Evolutionary conservation across 2,797 vertebrate species (phyloP).

Genomic region (Trematomus bernacchii): DNA sequence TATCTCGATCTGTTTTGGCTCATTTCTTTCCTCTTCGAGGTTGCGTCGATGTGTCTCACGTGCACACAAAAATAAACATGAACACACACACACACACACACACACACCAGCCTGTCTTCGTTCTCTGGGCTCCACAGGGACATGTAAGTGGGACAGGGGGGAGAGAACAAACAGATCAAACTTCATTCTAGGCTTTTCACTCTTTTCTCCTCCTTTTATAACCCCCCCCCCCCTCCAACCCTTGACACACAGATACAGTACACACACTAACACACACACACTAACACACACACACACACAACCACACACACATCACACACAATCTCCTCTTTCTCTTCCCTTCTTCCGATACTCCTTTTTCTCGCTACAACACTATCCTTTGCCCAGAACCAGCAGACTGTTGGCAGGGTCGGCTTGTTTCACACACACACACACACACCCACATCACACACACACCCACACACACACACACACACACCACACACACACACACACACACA

Average conservation of each 20-base stretch:
- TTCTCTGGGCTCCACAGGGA: slow-evolving; percentile 71
- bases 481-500: slow-evolving; percentile 15
- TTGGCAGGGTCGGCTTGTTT: slow-evolving; percentile 43
- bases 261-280: too few relatives aligned
- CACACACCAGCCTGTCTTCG: slow-evolving; percentile 46
- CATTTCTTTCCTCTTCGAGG: slow-evolving; percentile 39
- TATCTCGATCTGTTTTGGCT: slow-evolving; percentile 71
- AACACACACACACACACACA: slow-evolving; percentile 19
- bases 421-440: too few relatives aligned
- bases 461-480: too few relatives aligned
- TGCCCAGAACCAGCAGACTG: slow-evolving; percentile 44
- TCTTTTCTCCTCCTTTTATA: slow-evolving; percentile 45
- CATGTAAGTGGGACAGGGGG: slow-evolving; percentile 79
- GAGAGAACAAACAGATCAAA: slow-evolving; percentile 80
- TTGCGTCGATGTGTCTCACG: slow-evolving; percentile 37
- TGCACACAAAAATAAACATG: slow-evolving; percentile 13
- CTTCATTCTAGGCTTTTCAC: slow-evolving; percentile 76
- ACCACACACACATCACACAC: background rate
- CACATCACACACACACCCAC: too few relatives aligned
- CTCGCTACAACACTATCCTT: slow-evolving; percentile 22
- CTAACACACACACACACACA: slow-evolving; percentile 9
- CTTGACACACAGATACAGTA: too few relatives aligned
- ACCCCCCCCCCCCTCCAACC: slow-evolving; percentile 9
- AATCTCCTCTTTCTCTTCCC: slow-evolving; percentile 13
- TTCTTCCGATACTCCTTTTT: slow-evolving; percentile 30